Evolutionary conservation across 2,888 invertebrate genomes (phyloP), one percentile per base, ranked within the genome.

Genomic region (Neoascia interrupta): DNA sequence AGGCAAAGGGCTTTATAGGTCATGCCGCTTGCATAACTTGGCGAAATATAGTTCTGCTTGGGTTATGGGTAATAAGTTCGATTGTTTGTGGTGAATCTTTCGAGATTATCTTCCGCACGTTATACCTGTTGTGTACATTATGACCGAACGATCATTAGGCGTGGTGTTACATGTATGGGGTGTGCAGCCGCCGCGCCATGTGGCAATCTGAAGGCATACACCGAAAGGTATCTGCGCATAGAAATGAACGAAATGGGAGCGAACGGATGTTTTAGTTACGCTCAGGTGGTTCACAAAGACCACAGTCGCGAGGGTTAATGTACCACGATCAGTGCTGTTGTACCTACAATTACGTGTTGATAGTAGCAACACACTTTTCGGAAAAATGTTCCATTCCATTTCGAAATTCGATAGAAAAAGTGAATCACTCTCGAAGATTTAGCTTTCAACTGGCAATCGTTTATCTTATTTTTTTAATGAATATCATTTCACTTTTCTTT

Each of bases 241-340:
- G 41, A 53, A 31, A 19, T 37, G 34, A 58, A 66, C 53, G 19
- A 81, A 83, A 83, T 83, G 82, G 81, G 81, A 82, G 82, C 83
- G 82, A 84, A 75, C 84, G 84, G 84, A 84, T 83, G 83, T 84
- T 83, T 84, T 81, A 82, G 86, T 86, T 85, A 84, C 86, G 86
- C 85, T 85, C 82, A 84, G 86, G 81, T 85, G 85, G 84, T 79
- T 85, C 81, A 66, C 63, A 75, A 81, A 69, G 80, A 63, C 41
- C 43, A 1, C 36, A 53, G 41, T 18, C 28, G 49, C 53, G 39
- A 56, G 64, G 81, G 81, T 82, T 81, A 81, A 80, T 72, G 75
- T 75, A 81, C 82, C 61, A 68, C 49, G 31, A 13, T 37, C 13
- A 34, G 15, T 13, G 28, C 16, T 26, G 28, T 19, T 21, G 31